phyloP scores from a whole-genome alignment of 2,113 vertebrate species.

The Grammomys surdaster region DNA sequence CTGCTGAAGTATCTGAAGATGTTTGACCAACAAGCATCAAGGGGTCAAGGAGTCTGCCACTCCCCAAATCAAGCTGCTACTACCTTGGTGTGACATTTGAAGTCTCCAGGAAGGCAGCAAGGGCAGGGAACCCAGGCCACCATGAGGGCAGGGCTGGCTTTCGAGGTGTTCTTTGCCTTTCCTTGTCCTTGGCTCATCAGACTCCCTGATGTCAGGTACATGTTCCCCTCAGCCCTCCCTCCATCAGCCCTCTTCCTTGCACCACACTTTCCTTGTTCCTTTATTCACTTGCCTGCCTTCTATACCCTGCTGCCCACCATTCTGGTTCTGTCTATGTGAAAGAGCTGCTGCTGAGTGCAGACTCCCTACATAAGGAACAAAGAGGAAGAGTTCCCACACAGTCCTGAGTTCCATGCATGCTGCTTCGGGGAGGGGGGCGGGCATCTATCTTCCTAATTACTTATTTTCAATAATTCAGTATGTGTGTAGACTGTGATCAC shows the following conservation, averaged over 20 bases:
- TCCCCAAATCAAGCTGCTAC: neutral
- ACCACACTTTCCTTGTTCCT: neutral
- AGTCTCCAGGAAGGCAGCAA: neutral
- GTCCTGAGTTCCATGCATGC: neutral
- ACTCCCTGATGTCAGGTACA: neutral
- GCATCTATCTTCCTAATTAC: neutral
- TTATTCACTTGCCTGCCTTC: neutral
- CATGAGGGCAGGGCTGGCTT: neutral
- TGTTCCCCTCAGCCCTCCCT: neutral
- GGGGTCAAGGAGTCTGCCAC: neutral
- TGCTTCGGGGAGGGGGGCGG: neutral
- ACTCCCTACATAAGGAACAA: too few species aligned
- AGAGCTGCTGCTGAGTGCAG: fast-evolving
- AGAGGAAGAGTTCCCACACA: too few species aligned
- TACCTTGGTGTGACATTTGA: neutral
- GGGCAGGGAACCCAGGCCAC: neutral
- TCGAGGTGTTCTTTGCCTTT: neutral
- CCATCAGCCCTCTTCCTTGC: neutral
- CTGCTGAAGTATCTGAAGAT: neutral
- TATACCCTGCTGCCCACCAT: neutral
- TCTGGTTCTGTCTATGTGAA: neutral
- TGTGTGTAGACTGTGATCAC: neutral
- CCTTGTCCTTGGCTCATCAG: too few species aligned
- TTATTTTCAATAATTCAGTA: neutral
- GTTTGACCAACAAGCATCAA: neutral